These are phyloP conservation scores for Gouania willdenowi DNA, from an alignment of 2,797 vertebrate genomes.

Conservation along the genomic window DNA sequence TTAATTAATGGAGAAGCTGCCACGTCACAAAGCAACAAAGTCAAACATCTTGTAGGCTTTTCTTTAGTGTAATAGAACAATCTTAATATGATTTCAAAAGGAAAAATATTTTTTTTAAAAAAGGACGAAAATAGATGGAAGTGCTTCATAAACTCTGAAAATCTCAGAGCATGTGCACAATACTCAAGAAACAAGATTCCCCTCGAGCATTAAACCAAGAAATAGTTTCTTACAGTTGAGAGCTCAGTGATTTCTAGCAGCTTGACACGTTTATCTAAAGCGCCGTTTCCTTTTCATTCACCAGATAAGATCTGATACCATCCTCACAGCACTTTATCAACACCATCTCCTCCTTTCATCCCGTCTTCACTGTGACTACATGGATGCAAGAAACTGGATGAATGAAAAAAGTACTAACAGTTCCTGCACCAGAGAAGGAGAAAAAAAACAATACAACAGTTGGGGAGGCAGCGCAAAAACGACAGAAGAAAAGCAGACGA, in stretches of 20 bases:
- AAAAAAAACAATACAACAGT: conserved; percentile 1
- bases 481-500: conserved; percentile 37
- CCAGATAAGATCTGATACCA: conserved; percentile 52
- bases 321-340: conserved; percentile 31
- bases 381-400: conserved; percentile 24
- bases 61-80: conserved; percentile 28
- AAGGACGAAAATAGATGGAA: conserved; percentile 2
- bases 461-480: conserved; percentile 6
- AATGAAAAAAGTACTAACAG: conserved; percentile 5
- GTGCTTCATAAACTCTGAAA: conserved; percentile 5
- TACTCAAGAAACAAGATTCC: conserved; percentile 9
- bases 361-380: conserved; percentile 4
- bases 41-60: too few species aligned
- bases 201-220: background rate
- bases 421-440: conserved; percentile 4
- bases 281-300: conserved; percentile 30
- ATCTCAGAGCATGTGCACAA: conserved; percentile 14
- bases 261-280: conserved; percentile 41
- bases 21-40: too few species aligned
- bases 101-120: too few species aligned
- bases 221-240: conserved; percentile 8
- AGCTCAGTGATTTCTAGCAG: conserved; percentile 21
- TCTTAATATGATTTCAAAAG: too few species aligned
- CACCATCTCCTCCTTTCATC: conserved; percentile 36
- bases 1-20: conserved; percentile 62